These are phyloP conservation scores for Podocnemis expansa DNA, from an alignment of 2,113 vertebrate species.

Conservation along the genomic window DNA sequence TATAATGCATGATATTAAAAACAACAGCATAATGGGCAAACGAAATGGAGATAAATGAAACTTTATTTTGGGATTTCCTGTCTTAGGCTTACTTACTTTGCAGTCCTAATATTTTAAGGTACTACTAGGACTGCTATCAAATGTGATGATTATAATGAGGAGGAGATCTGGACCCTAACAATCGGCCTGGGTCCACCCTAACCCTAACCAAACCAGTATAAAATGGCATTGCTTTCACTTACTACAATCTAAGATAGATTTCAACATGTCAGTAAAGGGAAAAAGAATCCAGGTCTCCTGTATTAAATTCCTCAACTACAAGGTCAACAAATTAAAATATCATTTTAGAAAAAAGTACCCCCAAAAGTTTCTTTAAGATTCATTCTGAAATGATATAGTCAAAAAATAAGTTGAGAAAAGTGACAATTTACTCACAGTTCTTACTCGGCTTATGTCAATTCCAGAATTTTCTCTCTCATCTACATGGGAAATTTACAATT, in stretches of 20 bases:
- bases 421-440: not conserved
- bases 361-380: not conserved
- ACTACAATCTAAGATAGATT: not conserved
- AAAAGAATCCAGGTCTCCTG: not conserved
- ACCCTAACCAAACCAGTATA: not conserved
- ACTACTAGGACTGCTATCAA: not conserved
- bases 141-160: rapidly evolving
- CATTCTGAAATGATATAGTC: not conserved
- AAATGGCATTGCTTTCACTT: rapidly evolving
- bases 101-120: not conserved
- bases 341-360: not conserved
- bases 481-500: constrained; percentile 9
- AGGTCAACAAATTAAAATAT: not conserved
- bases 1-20: not conserved
- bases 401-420: not conserved
- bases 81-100: not conserved
- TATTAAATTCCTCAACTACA: not conserved
- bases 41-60: not conserved
- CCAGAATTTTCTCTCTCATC: constrained; percentile 18
- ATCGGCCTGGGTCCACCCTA: not conserved
- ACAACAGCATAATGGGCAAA: rapidly evolving
- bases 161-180: not conserved
- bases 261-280: rapidly evolving
- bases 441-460: not conserved
- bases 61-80: not conserved